These are phyloP conservation scores for Anarsia innoxiella DNA, from an alignment of 2,888 invertebrate species.

Conservation along the genomic window DNA sequence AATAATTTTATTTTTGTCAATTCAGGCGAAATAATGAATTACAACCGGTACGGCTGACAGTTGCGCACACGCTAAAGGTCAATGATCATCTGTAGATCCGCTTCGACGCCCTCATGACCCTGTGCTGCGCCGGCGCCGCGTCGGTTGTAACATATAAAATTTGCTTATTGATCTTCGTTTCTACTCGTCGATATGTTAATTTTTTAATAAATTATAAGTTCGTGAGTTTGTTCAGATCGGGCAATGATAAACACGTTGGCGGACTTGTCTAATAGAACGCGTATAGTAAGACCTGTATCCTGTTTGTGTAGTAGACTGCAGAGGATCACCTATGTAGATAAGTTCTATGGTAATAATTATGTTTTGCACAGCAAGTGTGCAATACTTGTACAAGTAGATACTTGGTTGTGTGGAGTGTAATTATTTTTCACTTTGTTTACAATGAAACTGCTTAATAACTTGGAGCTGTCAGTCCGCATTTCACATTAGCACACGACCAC, in stretches of 20 bases:
- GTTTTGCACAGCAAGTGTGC: too few species aligned
- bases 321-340: too few species aligned
- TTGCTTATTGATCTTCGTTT: conserved; percentile 50
- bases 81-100: conserved; percentile 74
- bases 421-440: too few species aligned
- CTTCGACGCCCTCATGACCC: conserved; percentile 71
- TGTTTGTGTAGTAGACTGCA: background rate
- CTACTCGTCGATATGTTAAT: conserved; percentile 1
- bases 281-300: background rate
- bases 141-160: conserved; percentile 41
- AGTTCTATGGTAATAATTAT: too few species aligned
- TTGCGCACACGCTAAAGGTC: conserved; percentile 70
- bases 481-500: conserved; percentile 9
- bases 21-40: conserved; percentile 50
- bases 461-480: conserved; percentile 5
- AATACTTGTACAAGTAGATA: too few species aligned
- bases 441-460: conserved; percentile 5
- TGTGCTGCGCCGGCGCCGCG: conserved; percentile 58
- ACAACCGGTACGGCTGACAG: conserved; percentile 59
- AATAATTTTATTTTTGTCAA: conserved; percentile 23
- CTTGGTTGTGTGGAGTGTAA: too few species aligned
- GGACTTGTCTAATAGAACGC: background rate
- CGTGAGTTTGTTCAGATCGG: too few species aligned
- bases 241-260: too few species aligned
- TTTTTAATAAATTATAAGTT: conserved; percentile 5